Evolutionary conservation across 2,797 vertebrate genomes (phyloP), one percentile per base, ranked within the genome.

Genomic region (Bovichtus diacanthus): DNA sequence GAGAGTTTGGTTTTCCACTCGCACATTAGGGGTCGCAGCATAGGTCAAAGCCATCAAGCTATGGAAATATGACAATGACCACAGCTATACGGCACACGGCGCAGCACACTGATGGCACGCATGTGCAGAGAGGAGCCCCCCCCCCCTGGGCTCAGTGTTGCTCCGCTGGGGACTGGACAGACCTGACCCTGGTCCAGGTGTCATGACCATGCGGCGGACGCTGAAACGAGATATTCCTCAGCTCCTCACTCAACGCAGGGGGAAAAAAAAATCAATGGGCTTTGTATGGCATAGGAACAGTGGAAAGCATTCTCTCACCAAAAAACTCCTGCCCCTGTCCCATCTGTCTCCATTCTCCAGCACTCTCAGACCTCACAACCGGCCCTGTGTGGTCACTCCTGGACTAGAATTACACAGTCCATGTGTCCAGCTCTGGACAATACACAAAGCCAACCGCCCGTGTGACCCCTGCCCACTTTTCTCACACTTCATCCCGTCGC

Each of bases 191-290:
- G 41, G 88, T 81, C 93, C 93, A 91, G 92, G 94, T 94, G 94
- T 94, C 91, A 88, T 74, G 88, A 90, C 89, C 90, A 80, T 78
- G 84, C 84, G 82, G 83, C 51, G 88, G 91, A 83, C 84, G 70
- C 83, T 94, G 95, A 95, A 95, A 95, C 65, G 29, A 86, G 94
- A 96, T 95, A 90, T 92, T 93, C 85, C 84, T 80, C 70, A 53
- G 79, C 82, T 81, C 64, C 69, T 95, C 91, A 80, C 87, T 94
- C 90, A 84, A 66, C 87, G 36, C 81, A 55, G 56, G 67, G 59
- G 61, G 23, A n/a, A 23, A 66, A 68, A 68, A 91, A 94, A 95
- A 95, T 95, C 94, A 95, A 95, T 95, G 93, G 91, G 88, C 90
- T 94, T 93, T 93, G 91, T 93, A 76, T 83, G 2, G 68, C 65